Evolutionary conservation across 1,140 invertebrate species (phyloP).

Genomic region (Mesaphorura yosii): DNA sequence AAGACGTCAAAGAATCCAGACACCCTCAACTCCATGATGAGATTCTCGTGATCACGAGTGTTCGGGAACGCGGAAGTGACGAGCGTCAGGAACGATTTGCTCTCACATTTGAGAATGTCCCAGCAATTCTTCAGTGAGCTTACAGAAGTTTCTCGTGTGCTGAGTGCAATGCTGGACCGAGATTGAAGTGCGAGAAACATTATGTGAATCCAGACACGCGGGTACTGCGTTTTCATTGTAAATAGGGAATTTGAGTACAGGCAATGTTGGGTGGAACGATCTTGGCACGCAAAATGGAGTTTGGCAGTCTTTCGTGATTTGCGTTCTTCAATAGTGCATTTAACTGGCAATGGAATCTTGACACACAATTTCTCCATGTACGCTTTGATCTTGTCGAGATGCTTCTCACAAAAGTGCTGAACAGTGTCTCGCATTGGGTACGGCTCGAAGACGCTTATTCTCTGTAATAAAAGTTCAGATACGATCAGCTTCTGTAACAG

Average conservation of each 20-base stretch:
- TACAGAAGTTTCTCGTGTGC: constrained; percentile 68
- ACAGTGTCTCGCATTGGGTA: constrained; percentile 79
- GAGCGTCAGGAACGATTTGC: constrained; percentile 74
- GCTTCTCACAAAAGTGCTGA: constrained; percentile 88
- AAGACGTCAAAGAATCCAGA: constrained; percentile 86
- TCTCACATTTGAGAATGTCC: constrained; percentile 82
- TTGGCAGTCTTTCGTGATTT: constrained; percentile 73
- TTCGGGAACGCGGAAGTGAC: constrained; percentile 86
- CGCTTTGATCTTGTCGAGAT: constrained; percentile 75
- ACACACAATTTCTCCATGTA: constrained; percentile 79
- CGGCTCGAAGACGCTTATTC: constrained; percentile 74
- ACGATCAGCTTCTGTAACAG: not conserved
- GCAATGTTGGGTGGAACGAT: constrained; percentile 64
- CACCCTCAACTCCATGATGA: constrained; percentile 73
- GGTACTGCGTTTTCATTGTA: constrained; percentile 51
- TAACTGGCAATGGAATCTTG: constrained; percentile 72
- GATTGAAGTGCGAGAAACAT: constrained; percentile 88
- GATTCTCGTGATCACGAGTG: constrained; percentile 69
- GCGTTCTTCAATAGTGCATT: constrained; percentile 79
- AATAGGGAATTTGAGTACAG: constrained; percentile 74
- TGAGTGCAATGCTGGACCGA: constrained; percentile 61
- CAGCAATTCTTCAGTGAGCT: constrained; percentile 78
- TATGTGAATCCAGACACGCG: constrained; percentile 83
- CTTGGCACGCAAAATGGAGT: constrained; percentile 78
- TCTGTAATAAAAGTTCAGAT: constrained; percentile 38